Evolutionary conservation across 2,797 vertebrate species (phyloP), one percentile per base, ranked within the genome.

Genomic region (Cirrhinus mrigala): DNA sequence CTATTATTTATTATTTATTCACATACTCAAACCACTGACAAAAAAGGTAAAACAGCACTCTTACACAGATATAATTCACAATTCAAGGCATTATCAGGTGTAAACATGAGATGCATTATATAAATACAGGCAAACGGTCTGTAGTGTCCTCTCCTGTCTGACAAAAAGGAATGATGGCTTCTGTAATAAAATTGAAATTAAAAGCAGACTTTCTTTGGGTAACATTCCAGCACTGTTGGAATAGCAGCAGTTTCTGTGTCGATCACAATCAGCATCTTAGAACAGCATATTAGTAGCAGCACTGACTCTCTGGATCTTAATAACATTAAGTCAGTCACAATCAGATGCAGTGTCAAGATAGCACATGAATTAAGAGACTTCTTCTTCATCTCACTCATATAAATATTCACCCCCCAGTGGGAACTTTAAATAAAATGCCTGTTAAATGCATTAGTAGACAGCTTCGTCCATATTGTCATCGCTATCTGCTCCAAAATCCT

Each of bases 401-500:
- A 62, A 22, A 14, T 33, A 27, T 44, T 54, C 33, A 4, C 10
- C 33, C 5, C 16, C 20, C n/a, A 44, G 0, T 44, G 9, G 58
- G 27, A 37, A 81, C 12, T 9, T 66, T 22, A 66, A 74, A 73
- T 80, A 62, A 69, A 80, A 77, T 3, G 8, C 5, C 22, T 70
- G 6, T 22, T 33, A 68, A 75, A 27, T 11, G n/a, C 24, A 27
- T 97, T 92, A 98, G 92, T 98, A 98, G 54, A 96, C 94, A 3
- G 97, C 97, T 83, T 98, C 97, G 1, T 98, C 97, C 94, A 96
- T 94, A 88, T 98, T 96, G 85, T 98, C 97, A 16, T 98, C 97
- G 1, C 97, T 98, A 89, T 97, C 96, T 0, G 90, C 96, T 6
- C 95, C 95, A 15, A 96, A 96, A 8, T 97, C 97, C 81, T 98